phyloP scores from a whole-genome alignment of 2,888 invertebrate species.

The Anoncus sp. region DNA sequence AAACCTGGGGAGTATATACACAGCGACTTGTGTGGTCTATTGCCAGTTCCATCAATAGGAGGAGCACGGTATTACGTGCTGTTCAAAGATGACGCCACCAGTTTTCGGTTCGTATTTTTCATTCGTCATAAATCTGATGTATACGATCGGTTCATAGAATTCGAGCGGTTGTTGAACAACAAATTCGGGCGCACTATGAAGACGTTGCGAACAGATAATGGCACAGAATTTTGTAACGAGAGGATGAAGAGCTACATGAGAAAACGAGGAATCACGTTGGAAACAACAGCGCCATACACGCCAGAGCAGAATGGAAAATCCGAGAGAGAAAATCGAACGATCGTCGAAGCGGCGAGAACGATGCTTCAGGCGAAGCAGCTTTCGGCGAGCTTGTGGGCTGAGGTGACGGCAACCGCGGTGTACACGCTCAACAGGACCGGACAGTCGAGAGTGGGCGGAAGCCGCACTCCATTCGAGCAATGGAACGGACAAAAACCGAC shows the following conservation, averaged over 20 bases:
- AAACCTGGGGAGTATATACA: constrained; percentile 44
- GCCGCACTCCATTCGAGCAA: constrained; percentile 35
- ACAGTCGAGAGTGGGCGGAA: neutral
- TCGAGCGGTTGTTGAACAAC: constrained; percentile 39
- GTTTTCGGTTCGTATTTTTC: constrained; percentile 54
- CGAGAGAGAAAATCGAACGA: constrained; percentile 41
- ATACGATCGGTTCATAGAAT: constrained; percentile 40
- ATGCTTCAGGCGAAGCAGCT: constrained; percentile 44
- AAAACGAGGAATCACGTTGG: constrained; percentile 37
- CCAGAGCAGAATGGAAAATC: constrained; percentile 55
- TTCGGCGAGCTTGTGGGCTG: constrained; percentile 17
- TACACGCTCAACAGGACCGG: constrained; percentile 31
- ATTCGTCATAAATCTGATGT: constrained; percentile 53
- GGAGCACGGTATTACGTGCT: constrained; percentile 40
- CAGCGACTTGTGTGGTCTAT: constrained; percentile 52
- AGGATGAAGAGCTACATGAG: constrained; percentile 46
- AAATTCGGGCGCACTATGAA: constrained; percentile 49
- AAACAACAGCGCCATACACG: constrained; percentile 49
- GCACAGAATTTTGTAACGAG: constrained; percentile 47
- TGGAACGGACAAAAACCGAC: constrained; percentile 38
- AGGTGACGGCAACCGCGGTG: constrained; percentile 30
- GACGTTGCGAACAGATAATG: constrained; percentile 55
- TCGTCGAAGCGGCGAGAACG: constrained; percentile 48
- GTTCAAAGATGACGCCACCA: constrained; percentile 50
- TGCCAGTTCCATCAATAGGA: constrained; percentile 23